Evolutionary conservation across 1,140 invertebrate genomes (phyloP), one percentile per base, ranked within the genome.

Genomic region (Antheraea pernyi): DNA sequence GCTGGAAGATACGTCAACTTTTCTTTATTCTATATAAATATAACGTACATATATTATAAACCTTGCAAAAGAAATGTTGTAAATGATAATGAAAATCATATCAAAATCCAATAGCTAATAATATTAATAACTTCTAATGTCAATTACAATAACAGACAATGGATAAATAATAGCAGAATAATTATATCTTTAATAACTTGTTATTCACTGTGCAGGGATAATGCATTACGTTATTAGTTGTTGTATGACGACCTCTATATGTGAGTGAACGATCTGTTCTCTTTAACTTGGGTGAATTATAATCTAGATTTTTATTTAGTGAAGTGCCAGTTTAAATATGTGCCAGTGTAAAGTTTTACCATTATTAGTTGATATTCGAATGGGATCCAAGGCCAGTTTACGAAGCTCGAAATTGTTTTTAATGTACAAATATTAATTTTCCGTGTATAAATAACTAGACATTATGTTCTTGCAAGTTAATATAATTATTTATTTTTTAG

Each of bases 401-500:
- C 73, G 79, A 88, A 82, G 86, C 86, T 91, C 86, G 85, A 91
- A 89, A 90, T 91, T 85, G 11, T 53, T 16, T 53, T 53, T 74
- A 83, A 82, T 90, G 89, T 91, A 91, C 85, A 91, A 89, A 91
- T 83, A 78, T 75, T 61, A 61, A 61, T 61, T 61, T 6, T 61
- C 11, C 9, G 19, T 30, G 68, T 75, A 75, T 67, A 72, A 68
- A 39, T 67, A 30, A 30, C 4, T 30, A 67, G 19, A 62, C 19
- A 36, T 19, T 48, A 18, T 68, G 70, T 64, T 67, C n/a, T 66
- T 63, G 61, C 62, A 8, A 37, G 59, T 68, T 68, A 66, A 65
- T 65, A 71, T 88, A 87, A 88, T 80, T 91, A 91, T 91, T 91
- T 91, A 91, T 91, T 91, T 72, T 42, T 63, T 58, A 91, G 89